Evolutionary conservation across 1,140 invertebrate genomes (phyloP), one percentile per base, ranked within the genome.

Genomic region (Heliothis subflexa): DNA sequence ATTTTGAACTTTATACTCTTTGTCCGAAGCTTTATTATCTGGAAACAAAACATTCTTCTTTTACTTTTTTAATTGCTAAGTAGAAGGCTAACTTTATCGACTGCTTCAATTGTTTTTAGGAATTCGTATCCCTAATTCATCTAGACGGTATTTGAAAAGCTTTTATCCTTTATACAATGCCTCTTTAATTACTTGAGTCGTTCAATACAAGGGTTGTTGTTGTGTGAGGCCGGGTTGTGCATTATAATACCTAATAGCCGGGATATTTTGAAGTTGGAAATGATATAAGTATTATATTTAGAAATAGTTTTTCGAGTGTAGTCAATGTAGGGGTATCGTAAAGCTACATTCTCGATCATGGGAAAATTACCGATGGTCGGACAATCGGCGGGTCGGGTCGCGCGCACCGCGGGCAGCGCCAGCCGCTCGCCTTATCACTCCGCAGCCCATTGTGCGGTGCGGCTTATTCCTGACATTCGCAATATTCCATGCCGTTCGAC

Each of bases 11-110:
- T 78, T 91, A 91, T 81, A 54, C 64, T 78, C 59, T 40, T 68
- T 75, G 81, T 62, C 70, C 80, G 79, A 92, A 89, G 87, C 80
- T 82, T 74, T 74, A 86, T 81, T 88, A 83, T 90, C 83, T 81
- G 79, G 61, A 78, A 82, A 70, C 72, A 40, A n/a, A 33, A 40
- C 52, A 80, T 87, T 84, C 85, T 86, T 89, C 88, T 90, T 86
- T 83, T 89, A 92, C 90, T 91, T 91, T 91, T 33, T 94, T 92
- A 92, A 92, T 92, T 92, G 88, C 88, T 86, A 88, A 83, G 86
- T 79, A 89, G 86, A 85, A 84, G 80, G 81, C 85, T 85, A 89
- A 89, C 86, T 92, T 91, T 86, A 85, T 81, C 78, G 85, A 80
- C 83, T 87, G 79, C 78, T 88, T 90, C 81, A 80, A 86, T 91